These are phyloP conservation scores for Vollenhovia emeryi DNA, from an alignment of 1,140 invertebrate genomes.

Conservation along the genomic window DNA sequence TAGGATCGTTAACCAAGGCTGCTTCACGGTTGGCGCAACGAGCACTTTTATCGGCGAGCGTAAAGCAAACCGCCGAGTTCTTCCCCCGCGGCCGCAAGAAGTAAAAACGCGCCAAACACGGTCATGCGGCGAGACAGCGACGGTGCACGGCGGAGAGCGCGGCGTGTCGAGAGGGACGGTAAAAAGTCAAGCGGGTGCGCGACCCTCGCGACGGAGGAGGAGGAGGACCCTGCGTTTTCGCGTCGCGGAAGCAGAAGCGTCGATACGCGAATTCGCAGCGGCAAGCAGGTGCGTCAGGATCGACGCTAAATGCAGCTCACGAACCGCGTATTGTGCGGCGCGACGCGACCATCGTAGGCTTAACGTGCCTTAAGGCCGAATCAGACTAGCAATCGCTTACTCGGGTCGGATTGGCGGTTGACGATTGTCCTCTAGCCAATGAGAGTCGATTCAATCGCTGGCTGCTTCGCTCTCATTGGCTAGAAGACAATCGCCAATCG, in stretches of 20 bases:
- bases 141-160: constrained; percentile 35
- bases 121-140: constrained; percentile 50
- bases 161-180: constrained; percentile 22
- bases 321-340: background rate
- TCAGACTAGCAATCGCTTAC: no score
- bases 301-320: background rate
- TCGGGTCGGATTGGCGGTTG: no score
- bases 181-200: background rate
- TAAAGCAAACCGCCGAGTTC: constrained; percentile 24
- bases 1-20: constrained; percentile 23
- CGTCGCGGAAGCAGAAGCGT: background rate
- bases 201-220: background rate
- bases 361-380: no score
- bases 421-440: no score
- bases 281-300: background rate
- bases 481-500: no score
- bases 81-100: constrained; percentile 57
- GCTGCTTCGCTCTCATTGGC: no score
- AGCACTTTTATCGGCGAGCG: constrained; percentile 40
- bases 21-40: constrained; percentile 25
- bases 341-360: no score
- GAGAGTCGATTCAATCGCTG: no score
- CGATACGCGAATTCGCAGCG: background rate
- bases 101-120: constrained; percentile 73
- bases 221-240: no score